Conservation (phyloP, 2,888 invertebrate species). For the Alentia gelatinosa region DNA sequence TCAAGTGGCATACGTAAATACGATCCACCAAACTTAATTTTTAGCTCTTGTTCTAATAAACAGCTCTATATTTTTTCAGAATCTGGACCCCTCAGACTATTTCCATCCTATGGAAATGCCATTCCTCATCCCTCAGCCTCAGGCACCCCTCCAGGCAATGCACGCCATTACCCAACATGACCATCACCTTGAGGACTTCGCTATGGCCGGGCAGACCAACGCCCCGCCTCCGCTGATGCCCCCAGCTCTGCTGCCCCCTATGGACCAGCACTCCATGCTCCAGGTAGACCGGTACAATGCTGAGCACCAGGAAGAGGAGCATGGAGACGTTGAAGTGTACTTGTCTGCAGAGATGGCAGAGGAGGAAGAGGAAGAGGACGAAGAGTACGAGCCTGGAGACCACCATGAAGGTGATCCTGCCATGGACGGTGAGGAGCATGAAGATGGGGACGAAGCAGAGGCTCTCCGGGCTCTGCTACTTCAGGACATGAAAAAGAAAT, state of each 20-base stretch:
- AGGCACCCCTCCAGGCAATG: not conserved
- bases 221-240: not conserved
- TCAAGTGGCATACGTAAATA: too few species aligned
- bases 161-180: not conserved
- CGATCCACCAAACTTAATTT: too few species aligned
- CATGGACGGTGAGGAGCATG: not conserved
- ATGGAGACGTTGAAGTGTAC: not conserved
- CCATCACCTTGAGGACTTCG: not conserved
- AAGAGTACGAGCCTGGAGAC: not conserved
- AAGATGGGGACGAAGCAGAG: slow-evolving; percentile 38
- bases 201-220: not conserved
- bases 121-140: slow-evolving; percentile 27
- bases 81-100: slow-evolving; percentile 3
- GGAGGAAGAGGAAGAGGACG: not conserved
- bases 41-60: too few species aligned
- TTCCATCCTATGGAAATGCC: slow-evolving; percentile 29
- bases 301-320: not conserved
- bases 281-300: not conserved
- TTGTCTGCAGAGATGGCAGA: not conserved
- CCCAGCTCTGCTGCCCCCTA: not conserved
- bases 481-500: not conserved
- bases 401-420: not conserved
- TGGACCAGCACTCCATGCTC: not conserved
- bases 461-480: slow-evolving; percentile 13
- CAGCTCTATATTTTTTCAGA: not conserved